These are phyloP conservation scores for Campylomormyrus numenius DNA, from an alignment of 2,113 vertebrate species.

Conservation along the genomic window DNA sequence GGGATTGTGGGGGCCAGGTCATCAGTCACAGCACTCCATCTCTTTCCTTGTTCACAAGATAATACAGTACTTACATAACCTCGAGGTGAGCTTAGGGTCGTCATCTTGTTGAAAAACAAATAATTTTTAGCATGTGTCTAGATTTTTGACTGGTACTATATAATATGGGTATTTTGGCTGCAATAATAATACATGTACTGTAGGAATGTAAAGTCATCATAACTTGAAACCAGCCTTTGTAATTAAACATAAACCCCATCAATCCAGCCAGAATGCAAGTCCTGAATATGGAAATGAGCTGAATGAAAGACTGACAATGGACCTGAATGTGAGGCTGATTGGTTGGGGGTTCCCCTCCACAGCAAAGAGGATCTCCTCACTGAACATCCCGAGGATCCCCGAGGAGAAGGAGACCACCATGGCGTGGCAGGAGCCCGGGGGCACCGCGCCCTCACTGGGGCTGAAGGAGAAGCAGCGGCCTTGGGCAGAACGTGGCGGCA, in stretches of 20 bases:
- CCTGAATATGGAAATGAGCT: background rate
- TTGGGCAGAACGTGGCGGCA: slow-evolving; percentile 50
- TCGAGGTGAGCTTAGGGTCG: background rate
- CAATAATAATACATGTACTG: background rate
- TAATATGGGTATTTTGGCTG: background rate
- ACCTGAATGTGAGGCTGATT: slow-evolving; percentile 68
- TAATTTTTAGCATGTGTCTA: background rate
- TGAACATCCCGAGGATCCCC: slow-evolving; percentile 61
- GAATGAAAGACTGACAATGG: background rate
- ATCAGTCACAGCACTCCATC: background rate
- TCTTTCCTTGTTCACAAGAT: background rate
- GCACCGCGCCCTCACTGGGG: slow-evolving; percentile 66
- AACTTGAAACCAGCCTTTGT: background rate
- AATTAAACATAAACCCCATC: background rate
- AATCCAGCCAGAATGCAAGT: background rate
- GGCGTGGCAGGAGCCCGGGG: slow-evolving; percentile 50
- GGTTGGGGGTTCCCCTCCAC: slow-evolving; percentile 57
- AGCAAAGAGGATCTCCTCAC: slow-evolving; percentile 64
- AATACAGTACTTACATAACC: background rate
- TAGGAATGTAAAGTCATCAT: background rate
- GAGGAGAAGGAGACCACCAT: slow-evolving; percentile 67
- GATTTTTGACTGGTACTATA: background rate
- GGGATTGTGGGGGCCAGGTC: background rate
- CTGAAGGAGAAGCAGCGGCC: slow-evolving; percentile 68
- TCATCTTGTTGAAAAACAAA: background rate